Percentiles rank a stretch among this genome's conserved stretches.
Conservation (phyloP, 1,140 invertebrate species). For the Platorchestia sp. region DNA sequence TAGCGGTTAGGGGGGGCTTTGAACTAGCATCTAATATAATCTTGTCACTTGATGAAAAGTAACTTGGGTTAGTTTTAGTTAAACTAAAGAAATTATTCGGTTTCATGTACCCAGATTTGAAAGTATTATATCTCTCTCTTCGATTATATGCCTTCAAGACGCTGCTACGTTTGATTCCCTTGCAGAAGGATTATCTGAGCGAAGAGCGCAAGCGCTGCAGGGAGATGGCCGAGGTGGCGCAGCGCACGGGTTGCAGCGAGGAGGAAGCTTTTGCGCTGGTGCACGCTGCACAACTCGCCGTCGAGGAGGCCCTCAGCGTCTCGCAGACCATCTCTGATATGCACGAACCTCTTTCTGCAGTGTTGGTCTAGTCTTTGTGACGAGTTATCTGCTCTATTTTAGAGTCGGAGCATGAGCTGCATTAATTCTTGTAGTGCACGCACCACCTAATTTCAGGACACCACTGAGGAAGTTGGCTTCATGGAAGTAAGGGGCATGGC, state of each 20-base stretch:
- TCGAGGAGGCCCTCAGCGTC: neutral
- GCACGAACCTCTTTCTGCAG: neutral
- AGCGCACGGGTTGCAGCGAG: no score
- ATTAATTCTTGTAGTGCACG: neutral
- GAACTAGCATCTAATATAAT: no score
- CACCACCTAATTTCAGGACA: neutral
- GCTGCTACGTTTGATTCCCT: neutral
- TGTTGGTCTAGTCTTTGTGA: neutral
- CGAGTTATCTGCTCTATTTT: neutral
- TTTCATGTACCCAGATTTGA: no score
- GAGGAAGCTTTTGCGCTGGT: neutral
- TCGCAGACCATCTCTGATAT: neutral
- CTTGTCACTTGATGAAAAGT: no score
- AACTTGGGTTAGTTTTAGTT: no score
- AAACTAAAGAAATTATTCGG: no score
- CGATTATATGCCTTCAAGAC: neutral
- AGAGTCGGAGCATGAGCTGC: neutral
- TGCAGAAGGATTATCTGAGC: slow-evolving; percentile 1
- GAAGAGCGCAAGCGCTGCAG: neutral
- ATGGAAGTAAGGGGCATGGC: no score
- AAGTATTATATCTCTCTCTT: no score
- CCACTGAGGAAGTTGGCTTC: neutral
- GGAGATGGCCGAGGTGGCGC: neutral
- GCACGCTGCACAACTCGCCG: neutral
- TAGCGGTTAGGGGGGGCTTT: no score